phyloP scores from a whole-genome alignment of 2,797 vertebrate genomes.

The Galago senegalensis region DNA sequence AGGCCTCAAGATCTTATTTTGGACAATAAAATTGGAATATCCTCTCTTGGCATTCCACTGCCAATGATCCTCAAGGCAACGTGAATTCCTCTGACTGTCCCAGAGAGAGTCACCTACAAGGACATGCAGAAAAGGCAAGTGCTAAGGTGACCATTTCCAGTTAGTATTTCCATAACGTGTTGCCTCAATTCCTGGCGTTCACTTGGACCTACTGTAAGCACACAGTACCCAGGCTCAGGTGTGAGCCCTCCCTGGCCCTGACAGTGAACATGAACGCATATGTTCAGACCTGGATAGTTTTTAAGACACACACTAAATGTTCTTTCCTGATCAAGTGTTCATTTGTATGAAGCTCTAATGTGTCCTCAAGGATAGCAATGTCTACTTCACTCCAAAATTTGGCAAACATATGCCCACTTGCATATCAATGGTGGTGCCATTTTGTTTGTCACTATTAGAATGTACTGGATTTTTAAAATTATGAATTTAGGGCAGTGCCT shows the following conservation, averaged over 20 bases:
- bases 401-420: background rate
- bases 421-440: background rate
- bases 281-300: background rate
- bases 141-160: background rate
- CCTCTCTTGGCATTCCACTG: background rate
- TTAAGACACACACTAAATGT: background rate
- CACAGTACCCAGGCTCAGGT: background rate
- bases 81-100: background rate
- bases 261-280: background rate
- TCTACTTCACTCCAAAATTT: constrained; percentile 3
- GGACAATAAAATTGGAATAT: background rate
- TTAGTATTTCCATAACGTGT: background rate
- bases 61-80: background rate
- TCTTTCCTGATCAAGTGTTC: constrained; percentile 27
- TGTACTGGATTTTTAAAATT: background rate
- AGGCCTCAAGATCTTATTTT: constrained; percentile 6
- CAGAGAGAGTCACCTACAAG: background rate
- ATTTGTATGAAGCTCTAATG: background rate
- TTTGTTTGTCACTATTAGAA: constrained; percentile 13
- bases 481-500: no score
- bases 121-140: background rate
- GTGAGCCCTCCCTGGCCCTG: background rate
- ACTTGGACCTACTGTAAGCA: background rate
- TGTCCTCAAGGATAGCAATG: background rate
- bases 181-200: background rate